Base-by-base conservation (phyloP, 2,888 invertebrate species). In the Oscheius sp. region DNA sequence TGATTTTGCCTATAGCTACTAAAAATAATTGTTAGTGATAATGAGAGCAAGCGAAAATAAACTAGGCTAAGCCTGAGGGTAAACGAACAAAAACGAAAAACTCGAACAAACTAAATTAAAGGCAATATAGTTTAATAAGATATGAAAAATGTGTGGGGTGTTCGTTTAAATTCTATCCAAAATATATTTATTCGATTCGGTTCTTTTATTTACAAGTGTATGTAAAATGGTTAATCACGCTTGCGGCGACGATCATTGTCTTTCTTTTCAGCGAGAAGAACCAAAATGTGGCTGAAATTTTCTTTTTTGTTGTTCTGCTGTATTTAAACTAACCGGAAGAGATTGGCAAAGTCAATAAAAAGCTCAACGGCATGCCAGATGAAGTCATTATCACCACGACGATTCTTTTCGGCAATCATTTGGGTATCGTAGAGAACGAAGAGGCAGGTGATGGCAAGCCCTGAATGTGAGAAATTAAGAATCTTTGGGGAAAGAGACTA, bases 341-440 rank as follows among this genome's bases (percentile, higher is more conserved):
- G 91, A 84, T 93, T 92, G 88, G 96, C 91, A 87, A 96, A 92
- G 88, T 97, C 96, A 86, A 96, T 91, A 90, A 97, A 96, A 75
- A 97, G 90, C 87, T 95, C 94, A 79, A 97, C 90, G 15, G 83
- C 86, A 80, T 86, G 88, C 89, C 88, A 88, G 78, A 97, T 92
- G 87, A 93, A 96, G 89, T 97, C 96, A 87, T 72, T 52, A 27
- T 70, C 72, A 25, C 70, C 69, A 31, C 52, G 61, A 29, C 82
- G 83, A 20, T 72, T 69, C 65, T 83, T 84, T 67, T 83, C 84
- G 42, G 72, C 77, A 64, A 83, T 79, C 78, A 93, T 89, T 89
- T 96, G 96, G n/a, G 97, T 98, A 88, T 97, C 97, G 86, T 93
- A 97, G 75, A 97, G 90, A 15, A 98, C 92, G 88, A 96, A 97